Percentiles rank a stretch among this genome's conserved stretches.
phyloP scores from a whole-genome alignment of 2,888 invertebrate species.

The Harpalus rufipes region DNA sequence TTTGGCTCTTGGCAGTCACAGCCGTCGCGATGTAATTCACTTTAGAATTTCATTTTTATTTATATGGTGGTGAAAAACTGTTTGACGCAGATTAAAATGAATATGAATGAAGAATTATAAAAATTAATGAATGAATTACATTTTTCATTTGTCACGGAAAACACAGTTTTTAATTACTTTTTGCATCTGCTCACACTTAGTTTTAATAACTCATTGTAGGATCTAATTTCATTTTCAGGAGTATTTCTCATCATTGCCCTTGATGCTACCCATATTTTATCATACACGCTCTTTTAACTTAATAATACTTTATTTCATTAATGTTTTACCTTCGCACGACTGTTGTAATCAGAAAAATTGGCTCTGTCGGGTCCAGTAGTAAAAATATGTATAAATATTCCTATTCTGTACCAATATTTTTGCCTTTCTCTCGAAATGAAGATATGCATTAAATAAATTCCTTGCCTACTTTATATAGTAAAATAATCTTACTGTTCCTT shows the following conservation, averaged over 20 bases:
- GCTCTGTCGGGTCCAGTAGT: too few relatives aligned
- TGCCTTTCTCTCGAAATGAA: too few relatives aligned
- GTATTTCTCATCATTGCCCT: conserved; percentile 49
- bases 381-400: too few relatives aligned
- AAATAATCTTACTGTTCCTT: too few relatives aligned
- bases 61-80: conserved; percentile 39
- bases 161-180: conserved; percentile 66
- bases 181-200: conserved; percentile 64
- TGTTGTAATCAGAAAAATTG: too few relatives aligned
- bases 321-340: too few relatives aligned
- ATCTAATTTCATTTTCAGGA: conserved; percentile 58
- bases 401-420: too few relatives aligned
- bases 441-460: too few relatives aligned
- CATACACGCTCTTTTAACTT: neutral
- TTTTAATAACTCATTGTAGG: conserved; percentile 63
- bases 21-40: conserved; percentile 42
- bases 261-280: neutral
- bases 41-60: conserved; percentile 61
- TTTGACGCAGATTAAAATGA: conserved; percentile 58
- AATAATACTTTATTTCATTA: too few relatives aligned
- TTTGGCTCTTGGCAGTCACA: neutral
- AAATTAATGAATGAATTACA: conserved; percentile 67
- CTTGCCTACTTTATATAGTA: too few relatives aligned
- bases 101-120: conserved; percentile 67
- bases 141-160: conserved; percentile 66